Base-by-base conservation (phyloP, 2,113 vertebrate genomes). In the Dolichallabes microphthalmus region DNA sequence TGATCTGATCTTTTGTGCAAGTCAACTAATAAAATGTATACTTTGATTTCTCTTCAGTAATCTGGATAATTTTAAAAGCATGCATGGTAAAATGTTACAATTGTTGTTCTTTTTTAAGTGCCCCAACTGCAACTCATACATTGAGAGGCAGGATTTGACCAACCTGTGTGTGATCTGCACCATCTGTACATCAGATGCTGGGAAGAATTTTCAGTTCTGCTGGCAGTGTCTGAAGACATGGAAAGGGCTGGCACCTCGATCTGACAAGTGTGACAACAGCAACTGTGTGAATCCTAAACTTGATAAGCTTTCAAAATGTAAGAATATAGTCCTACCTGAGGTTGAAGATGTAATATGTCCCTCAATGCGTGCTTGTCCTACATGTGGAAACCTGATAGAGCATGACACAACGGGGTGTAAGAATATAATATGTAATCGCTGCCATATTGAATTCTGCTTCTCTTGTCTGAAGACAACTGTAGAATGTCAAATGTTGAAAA, bases 401-500 rank as follows among this genome's bases (percentile, higher is more conserved):
- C 94, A 95, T 50, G 91, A 94, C 85, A 80, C 78, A 55, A 91
- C 83, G 0, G 94, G 94, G 73, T 94, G 94, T 63, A 95, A 95
- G 88, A 94, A 95, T 88, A 82, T 95, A 88, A 87, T 90, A 82
- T 95, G 94, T 69, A 87, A 88, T 22, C 92, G 93, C 76, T 95
- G 94, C 63, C 89, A 89, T 82, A 30, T 91, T 2, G 93, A 95
- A 92, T 95, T 95, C 89, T 95, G 94, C 89, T 95, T 95, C 14
- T 89, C 93, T 81, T 95, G 94, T 25, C 90, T 95, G 86, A 93
- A 94, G 85, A 86, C 91, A 0, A 95, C 90, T 0, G 11, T 80
- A 0, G 69, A 39, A 14, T 95, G 94, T 84, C 64, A n/a, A n/a
- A n/a, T n/a, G n/a, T n/a, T 53, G 27, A 4, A 75, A 27, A 75